These are phyloP conservation scores for Dasysyrphus tricinctus DNA, from an alignment of 2,888 invertebrate species.

Conservation along the genomic window DNA sequence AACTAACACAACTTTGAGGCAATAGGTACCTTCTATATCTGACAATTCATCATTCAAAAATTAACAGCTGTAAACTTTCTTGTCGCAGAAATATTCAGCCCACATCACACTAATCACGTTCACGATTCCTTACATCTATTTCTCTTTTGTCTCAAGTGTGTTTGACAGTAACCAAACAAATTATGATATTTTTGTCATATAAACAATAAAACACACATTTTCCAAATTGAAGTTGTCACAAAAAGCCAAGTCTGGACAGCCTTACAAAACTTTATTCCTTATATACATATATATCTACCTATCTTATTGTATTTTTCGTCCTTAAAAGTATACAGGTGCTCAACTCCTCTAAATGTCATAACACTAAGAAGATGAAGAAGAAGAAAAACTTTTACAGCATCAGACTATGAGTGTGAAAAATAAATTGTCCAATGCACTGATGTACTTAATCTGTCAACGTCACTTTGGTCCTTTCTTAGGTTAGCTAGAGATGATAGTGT, in stretches of 20 bases:
- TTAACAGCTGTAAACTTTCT: too few species aligned
- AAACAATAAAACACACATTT: not conserved
- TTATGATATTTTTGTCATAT: too few species aligned
- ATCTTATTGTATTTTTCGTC: not conserved
- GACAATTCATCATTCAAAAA: too few species aligned
- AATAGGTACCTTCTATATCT: too few species aligned
- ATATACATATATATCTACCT: not conserved
- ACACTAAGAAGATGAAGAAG: constrained; percentile 22
- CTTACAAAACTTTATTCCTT: not conserved
- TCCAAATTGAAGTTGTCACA: not conserved
- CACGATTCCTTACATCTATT: too few species aligned
- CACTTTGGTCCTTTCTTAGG: constrained; percentile 29
- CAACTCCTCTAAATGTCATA: constrained; percentile 34
- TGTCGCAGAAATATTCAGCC: too few species aligned
- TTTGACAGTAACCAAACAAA: too few species aligned
- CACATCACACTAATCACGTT: too few species aligned
- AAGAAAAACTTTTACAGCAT: constrained; percentile 8
- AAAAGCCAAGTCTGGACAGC: not conserved
- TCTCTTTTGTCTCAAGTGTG: too few species aligned
- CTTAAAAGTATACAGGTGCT: not conserved
- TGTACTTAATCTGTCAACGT: constrained; percentile 61
- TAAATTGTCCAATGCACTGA: constrained; percentile 57
- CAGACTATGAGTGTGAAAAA: constrained; percentile 50
- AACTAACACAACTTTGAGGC: too few species aligned
- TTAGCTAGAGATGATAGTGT: constrained; percentile 14